These are phyloP conservation scores for Microcebus tavaratra DNA, from an alignment of 2,113 vertebrate species.

Conservation along the genomic window DNA sequence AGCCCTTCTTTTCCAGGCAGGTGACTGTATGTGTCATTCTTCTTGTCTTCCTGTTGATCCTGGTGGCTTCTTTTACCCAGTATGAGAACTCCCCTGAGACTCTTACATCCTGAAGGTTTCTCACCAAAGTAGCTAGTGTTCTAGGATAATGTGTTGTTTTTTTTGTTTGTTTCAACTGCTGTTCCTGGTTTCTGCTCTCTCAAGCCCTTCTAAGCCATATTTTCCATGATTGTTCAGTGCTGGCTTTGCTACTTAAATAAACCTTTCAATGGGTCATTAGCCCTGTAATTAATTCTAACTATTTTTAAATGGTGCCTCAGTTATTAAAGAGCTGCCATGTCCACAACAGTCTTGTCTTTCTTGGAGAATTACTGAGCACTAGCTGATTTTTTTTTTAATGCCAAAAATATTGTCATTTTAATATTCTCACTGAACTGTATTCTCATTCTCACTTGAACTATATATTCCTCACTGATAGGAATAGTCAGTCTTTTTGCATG, in stretches of 20 bases:
- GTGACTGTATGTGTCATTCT: slow-evolving; percentile 4
- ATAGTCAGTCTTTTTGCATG: slow-evolving; percentile 42
- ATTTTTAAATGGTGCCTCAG: slow-evolving; percentile 75
- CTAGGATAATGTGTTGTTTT: slow-evolving; percentile 33
- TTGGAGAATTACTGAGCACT: slow-evolving; percentile 36
- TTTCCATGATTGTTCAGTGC: slow-evolving; percentile 65
- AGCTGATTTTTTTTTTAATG: slow-evolving; percentile 9
- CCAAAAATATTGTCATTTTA: slow-evolving; percentile 44
- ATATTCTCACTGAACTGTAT: neutral
- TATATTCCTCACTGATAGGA: slow-evolving; percentile 10
- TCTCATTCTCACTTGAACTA: neutral
- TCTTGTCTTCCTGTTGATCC: slow-evolving; percentile 46
- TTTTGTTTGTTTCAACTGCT: neutral
- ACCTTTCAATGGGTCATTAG: slow-evolving; percentile 78
- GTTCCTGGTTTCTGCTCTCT: slow-evolving; percentile 60
- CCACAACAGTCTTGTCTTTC: slow-evolving; percentile 63
- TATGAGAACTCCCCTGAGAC: slow-evolving; percentile 53
- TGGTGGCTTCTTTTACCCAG: slow-evolving; percentile 24
- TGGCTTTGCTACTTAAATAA: slow-evolving; percentile 75
- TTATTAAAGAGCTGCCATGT: slow-evolving; percentile 61
- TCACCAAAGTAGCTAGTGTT: slow-evolving; percentile 35
- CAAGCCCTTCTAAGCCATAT: slow-evolving; percentile 67
- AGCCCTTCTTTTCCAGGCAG: slow-evolving; percentile 12
- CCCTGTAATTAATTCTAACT: slow-evolving; percentile 76
- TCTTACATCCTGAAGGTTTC: slow-evolving; percentile 32